Base-by-base conservation (phyloP, 2,888 invertebrate genomes). In the Myopa testacea region DNA sequence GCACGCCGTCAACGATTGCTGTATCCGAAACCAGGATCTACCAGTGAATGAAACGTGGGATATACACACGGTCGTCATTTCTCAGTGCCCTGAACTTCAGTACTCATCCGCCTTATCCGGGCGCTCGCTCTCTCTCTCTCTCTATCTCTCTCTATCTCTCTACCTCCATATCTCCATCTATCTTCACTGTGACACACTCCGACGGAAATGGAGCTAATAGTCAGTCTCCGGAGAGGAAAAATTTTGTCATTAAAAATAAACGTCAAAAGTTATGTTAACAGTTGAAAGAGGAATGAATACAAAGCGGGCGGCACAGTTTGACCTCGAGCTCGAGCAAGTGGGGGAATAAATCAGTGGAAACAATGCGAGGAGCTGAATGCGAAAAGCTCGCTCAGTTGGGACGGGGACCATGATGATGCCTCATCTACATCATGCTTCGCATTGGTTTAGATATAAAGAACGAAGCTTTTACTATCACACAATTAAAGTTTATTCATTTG, bases 221-320 rank as follows among this genome's bases (percentile, higher is more conserved):
- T 83, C 83, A 83, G 84, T 84, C 83, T 87, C 87, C 86, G 86
- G 84, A 86, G 84, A 85, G 86, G 84, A 86, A 85, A 82, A 83
- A 82, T 83, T 81, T 83, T 83, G 82, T 83, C 83, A 84, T 81
- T 83, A 82, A 84, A 85, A 86, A 86, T 86, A 85, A 86, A 86
- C 86, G 84, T 86, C 85, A 83, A 82, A 84, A 82, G 82, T 76
- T 38, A 55, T 55, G 10, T 8, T 55, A 55, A 55, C 4, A 55
- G 55, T 8, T 14, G 55, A 16, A 55, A 4, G n/a, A 1, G 4
- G 55, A 50, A 55, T 55, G 55, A 55, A 55, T 14, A 55, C 55
- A 16, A n/a, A 55, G 50, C 8, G 3, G 14, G 50, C 16, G 55
- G 55, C n/a, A 14, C 4, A 55, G 4, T n/a, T 4, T 55, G 55